Evolutionary conservation across 2,113 vertebrate species (phyloP).

Genomic region (Stigmatopora nigra): DNA sequence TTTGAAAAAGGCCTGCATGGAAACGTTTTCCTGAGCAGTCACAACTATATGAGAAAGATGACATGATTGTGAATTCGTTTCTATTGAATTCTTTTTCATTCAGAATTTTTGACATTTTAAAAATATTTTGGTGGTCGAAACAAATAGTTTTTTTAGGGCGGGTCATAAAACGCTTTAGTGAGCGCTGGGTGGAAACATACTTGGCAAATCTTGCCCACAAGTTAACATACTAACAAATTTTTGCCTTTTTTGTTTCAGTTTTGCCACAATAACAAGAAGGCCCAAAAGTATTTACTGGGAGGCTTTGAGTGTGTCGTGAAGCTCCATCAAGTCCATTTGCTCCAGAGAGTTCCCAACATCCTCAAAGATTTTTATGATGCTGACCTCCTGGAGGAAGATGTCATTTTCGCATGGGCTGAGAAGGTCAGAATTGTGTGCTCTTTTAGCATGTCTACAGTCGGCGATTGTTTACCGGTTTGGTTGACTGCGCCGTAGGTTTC

Average conservation of each 20-base stretch:
- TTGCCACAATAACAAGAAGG: conserved; percentile 97
- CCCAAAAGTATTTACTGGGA: conserved; percentile 91
- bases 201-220: too few species aligned
- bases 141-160: too few species aligned
- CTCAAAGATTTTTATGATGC: conserved; percentile 95
- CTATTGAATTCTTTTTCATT: too few species aligned
- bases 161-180: too few species aligned
- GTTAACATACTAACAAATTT: neutral
- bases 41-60: too few species aligned
- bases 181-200: too few species aligned
- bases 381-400: conserved; percentile 92
- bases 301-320: conserved; percentile 95
- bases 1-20: too few species aligned
- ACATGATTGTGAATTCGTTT: too few species aligned
- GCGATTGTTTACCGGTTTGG: neutral
- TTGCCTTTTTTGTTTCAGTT: conserved; percentile 67
- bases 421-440: conserved; percentile 67
- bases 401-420: conserved; percentile 93
- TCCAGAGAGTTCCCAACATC: conserved; percentile 86
- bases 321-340: conserved; percentile 87
- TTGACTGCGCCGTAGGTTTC: conserved; percentile 72
- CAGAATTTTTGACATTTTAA: too few species aligned
- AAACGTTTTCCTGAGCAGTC: too few species aligned
- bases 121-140: too few species aligned
- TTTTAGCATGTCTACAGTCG: neutral